Conservation (phyloP, 1,140 invertebrate genomes). For the Trachelipus rathkii region DNA sequence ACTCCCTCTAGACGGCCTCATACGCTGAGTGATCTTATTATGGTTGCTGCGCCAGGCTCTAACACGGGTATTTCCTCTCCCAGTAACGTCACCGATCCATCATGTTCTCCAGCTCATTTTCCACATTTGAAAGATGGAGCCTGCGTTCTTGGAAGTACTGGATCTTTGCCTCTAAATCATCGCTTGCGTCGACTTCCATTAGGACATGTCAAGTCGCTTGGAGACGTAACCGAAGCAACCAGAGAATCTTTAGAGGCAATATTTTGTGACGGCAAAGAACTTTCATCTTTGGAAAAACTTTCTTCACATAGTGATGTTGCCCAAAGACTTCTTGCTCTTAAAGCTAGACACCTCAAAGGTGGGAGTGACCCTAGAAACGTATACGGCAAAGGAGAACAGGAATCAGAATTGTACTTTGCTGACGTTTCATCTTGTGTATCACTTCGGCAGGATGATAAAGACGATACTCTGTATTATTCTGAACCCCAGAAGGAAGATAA, state of each 20-base stretch:
- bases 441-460: conserved; percentile 57
- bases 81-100: conserved; percentile 48
- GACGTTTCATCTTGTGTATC: conserved; percentile 78
- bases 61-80: conserved; percentile 49
- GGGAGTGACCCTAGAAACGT: conserved; percentile 42
- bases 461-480: conserved; percentile 46
- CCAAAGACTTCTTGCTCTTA: conserved; percentile 48
- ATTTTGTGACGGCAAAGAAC: conserved; percentile 51
- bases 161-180: conserved; percentile 40
- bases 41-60: conserved; percentile 30
- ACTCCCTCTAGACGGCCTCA: conserved; percentile 36
- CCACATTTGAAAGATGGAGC: not conserved
- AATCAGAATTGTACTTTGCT: conserved; percentile 76
- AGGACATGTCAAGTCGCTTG: conserved; percentile 44
- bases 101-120: not conserved
- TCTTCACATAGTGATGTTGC: conserved; percentile 54
- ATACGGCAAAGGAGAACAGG: conserved; percentile 49
- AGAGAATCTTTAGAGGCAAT: conserved; percentile 41
- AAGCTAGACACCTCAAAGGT: conserved; percentile 39
- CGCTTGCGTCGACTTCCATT: conserved; percentile 36
- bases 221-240: conserved; percentile 42
- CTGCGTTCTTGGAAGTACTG: not conserved
- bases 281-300: conserved; percentile 56
- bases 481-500: conserved; percentile 23
- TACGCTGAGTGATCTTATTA: conserved; percentile 37